Conservation (phyloP, 53 echinoderm and acorn worm species). For the Stichopus horrens region DNA sequence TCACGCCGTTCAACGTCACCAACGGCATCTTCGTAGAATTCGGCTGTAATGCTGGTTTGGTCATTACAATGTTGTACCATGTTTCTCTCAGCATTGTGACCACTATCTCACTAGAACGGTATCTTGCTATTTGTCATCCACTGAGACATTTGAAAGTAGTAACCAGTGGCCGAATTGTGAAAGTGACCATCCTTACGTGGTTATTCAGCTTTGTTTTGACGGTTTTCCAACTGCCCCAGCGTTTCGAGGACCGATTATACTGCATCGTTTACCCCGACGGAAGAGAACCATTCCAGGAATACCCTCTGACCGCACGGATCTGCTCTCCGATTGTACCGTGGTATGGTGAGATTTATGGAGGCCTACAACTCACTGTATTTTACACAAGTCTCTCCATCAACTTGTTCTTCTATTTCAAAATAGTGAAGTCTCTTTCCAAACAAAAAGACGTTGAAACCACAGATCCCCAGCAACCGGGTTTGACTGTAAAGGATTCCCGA, state of each 20-base stretch:
- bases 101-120: slow-evolving; percentile 22
- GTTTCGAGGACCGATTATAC: neutral
- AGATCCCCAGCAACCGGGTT: neutral
- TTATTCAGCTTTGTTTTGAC: neutral
- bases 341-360: neutral
- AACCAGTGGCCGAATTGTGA: neutral
- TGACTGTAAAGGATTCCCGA: neutral
- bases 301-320: neutral
- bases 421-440: neutral
- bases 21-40: neutral
- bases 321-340: neutral
- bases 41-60: neutral
- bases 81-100: slow-evolving; percentile 14
- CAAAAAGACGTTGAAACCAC: neutral
- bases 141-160: slow-evolving; percentile 1
- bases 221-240: slow-evolving; percentile 8
- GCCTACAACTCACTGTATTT: neutral
- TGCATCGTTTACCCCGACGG: slow-evolving; percentile 20
- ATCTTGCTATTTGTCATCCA: slow-evolving; percentile 9
- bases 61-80: slow-evolving; percentile 6
- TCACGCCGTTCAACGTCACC: slow-evolving; percentile 7
- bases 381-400: slow-evolving; percentile 5
- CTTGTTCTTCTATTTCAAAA: neutral
- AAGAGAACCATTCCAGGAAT: neutral
- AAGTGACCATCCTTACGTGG: neutral